Evolutionary conservation across 2,113 vertebrate genomes (phyloP).

Genomic region (Nibea albiflora): DNA sequence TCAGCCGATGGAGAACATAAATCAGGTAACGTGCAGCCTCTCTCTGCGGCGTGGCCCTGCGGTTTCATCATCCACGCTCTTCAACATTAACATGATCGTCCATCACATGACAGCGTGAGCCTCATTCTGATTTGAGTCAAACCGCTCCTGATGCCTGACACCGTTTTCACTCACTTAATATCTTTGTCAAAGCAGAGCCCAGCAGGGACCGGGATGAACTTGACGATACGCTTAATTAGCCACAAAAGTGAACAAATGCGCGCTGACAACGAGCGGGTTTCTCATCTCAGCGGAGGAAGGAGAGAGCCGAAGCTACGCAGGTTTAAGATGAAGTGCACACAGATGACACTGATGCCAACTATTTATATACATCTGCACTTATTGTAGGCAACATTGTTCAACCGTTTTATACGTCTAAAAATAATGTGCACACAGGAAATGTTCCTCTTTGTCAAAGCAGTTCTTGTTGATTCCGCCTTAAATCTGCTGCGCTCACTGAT

Average conservation of each 20-base stretch:
- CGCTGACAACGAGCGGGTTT: slow-evolving; percentile 59
- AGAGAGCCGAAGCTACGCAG: neutral
- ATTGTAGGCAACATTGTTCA: neutral
- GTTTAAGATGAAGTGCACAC: slow-evolving; percentile 13
- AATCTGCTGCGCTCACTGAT: neutral
- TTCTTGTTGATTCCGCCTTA: neutral
- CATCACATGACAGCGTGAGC: slow-evolving; percentile 35
- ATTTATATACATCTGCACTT: neutral
- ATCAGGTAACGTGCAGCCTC: slow-evolving; percentile 6
- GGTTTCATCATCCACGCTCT: slow-evolving; percentile 59
- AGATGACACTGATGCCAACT: neutral
- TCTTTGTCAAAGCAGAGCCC: slow-evolving; percentile 68
- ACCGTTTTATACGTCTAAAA: neutral
- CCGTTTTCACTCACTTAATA: slow-evolving; percentile 62
- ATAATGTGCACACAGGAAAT: neutral
- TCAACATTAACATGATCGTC: slow-evolving; percentile 58
- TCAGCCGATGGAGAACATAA: slow-evolving; percentile 22
- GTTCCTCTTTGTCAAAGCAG: neutral
- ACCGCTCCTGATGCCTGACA: slow-evolving; percentile 55
- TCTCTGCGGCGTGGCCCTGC: slow-evolving; percentile 13
- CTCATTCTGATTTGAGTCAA: slow-evolving; percentile 51
- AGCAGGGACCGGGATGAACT: slow-evolving; percentile 51
- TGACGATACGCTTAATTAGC: slow-evolving; percentile 63
- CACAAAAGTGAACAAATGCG: slow-evolving; percentile 73
- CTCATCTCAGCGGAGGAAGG: slow-evolving; percentile 16